A percentile compares a stretch with the other conserved stretches of the same genome.
phyloP scores from a whole-genome alignment of 1,140 invertebrate species.

The Formica exsecta region DNA sequence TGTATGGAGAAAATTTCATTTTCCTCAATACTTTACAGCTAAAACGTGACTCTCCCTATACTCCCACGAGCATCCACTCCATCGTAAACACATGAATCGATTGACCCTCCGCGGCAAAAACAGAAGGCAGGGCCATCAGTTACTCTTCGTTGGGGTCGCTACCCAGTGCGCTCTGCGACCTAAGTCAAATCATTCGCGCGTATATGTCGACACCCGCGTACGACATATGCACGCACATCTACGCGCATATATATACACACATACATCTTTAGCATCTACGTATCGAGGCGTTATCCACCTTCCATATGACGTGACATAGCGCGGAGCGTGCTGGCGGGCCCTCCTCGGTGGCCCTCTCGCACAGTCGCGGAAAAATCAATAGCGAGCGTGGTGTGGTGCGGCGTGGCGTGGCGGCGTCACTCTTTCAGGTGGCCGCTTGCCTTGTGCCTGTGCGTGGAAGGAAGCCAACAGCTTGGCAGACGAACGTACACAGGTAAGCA shows the following conservation, averaged over 20 bases:
- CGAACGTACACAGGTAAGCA: constrained; percentile 43
- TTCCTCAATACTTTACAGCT: background rate
- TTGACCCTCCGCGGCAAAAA: constrained; percentile 41
- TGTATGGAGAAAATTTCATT: background rate
- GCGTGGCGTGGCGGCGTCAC: constrained; percentile 79
- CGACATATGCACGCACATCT: background rate
- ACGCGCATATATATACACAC: too few relatives aligned
- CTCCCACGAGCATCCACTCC: constrained; percentile 20
- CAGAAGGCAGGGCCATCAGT: constrained; percentile 17
- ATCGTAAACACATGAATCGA: constrained; percentile 56
- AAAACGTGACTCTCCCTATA: background rate
- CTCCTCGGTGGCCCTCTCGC: constrained; percentile 73
- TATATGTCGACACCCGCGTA: background rate
- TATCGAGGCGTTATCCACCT: constrained; percentile 78
- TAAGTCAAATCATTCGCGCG: constrained; percentile 53
- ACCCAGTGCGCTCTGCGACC: constrained; percentile 40
- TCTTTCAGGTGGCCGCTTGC: constrained; percentile 80
- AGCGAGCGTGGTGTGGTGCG: constrained; percentile 84
- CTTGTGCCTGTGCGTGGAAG: constrained; percentile 65
- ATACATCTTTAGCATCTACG: constrained; percentile 27
- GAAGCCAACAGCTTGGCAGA: constrained; percentile 64
- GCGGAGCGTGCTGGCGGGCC: constrained; percentile 67
- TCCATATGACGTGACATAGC: constrained; percentile 82
- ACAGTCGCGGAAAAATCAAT: constrained; percentile 85
- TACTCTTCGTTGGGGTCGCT: constrained; percentile 48